Base-by-base conservation (phyloP, 1,140 invertebrate genomes). In the Neodiprion lecontei region DNA sequence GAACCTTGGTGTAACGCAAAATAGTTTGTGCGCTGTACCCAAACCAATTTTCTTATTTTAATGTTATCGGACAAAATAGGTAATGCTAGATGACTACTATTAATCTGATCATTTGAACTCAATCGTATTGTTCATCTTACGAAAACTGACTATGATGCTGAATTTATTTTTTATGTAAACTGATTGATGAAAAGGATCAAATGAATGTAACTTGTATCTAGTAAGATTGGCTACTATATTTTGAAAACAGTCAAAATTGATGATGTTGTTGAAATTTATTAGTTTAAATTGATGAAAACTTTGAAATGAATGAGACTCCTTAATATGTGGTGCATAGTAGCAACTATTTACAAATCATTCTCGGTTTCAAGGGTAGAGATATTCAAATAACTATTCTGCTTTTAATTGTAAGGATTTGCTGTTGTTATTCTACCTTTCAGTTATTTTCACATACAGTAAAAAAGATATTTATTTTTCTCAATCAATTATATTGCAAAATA, bases 401-500 rank as follows among this genome's bases (percentile, higher is more conserved):
- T 61, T 14, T 61, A 14, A 61, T 61, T 61, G 53, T 14, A 61
- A 61, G 11, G 53, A 61, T 8, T 61, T 61, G n/a, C 9, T 61
- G 9, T 61, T 61, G n/a, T 61, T 61, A 61, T 8, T 40, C 28
- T 40, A 40, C 28, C 2, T 40, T 40, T 40, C 28, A 40, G 28
- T 40, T 40, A 40, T 40, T 40, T 40, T 40, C 1, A 40, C 28
- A 5, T 40, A 11, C 3, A 61, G 53, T 14, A 61, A 61, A 61
- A 61, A 5, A 61, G 53, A 61, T 61, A n/a, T 61, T 61, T 61
- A 61, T 61, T 61, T 61, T 61, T 61, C 11, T 61, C n/a, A 61
- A 61, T 14, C 28, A 40, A 40, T 40, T 40, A 40, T 40, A 4
- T 40, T 40, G 0, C 28, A 61, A 61, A 61, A 61, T 61, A 17